These are phyloP conservation scores for Sinosuthora webbiana DNA, from an alignment of 2,113 vertebrate species.

Conservation along the genomic window DNA sequence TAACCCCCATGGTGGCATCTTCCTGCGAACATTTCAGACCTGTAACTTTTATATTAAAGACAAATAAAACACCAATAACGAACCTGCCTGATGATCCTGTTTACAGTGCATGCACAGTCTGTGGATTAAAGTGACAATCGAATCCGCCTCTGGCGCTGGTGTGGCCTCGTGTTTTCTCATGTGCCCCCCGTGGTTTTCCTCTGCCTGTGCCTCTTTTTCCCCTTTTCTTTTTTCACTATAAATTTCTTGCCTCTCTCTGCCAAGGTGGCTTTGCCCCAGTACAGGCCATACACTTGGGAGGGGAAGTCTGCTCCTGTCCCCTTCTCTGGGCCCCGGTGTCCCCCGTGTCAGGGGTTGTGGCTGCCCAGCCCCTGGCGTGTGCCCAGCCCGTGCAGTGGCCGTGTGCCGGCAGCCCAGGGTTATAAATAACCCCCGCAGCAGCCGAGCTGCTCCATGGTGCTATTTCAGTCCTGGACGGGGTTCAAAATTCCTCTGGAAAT, in stretches of 20 bases:
- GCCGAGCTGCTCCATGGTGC: rapidly evolving
- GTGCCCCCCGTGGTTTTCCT: not conserved
- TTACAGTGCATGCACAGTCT: conserved; percentile 52
- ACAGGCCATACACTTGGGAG: not conserved
- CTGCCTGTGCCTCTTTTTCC: not conserved
- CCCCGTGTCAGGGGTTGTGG: rapidly evolving
- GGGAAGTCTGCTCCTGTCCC: not conserved
- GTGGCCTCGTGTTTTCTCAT: conserved; percentile 29
- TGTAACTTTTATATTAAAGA: conserved; percentile 75
- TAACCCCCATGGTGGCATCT: conserved; percentile 16
- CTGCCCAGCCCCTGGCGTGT: not conserved
- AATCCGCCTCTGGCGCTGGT: not conserved
- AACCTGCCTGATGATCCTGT: conserved; percentile 23
- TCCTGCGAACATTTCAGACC: conserved; percentile 59
- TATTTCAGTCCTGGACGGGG: not conserved
- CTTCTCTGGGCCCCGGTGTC: rapidly evolving
- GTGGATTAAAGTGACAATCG: conserved; percentile 63
- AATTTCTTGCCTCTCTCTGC: not conserved
- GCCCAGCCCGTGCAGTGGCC: not conserved
- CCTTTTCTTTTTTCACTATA: not conserved
- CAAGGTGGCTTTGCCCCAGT: rapidly evolving
- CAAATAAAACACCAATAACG: conserved; percentile 63
- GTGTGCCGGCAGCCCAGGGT: rapidly evolving
- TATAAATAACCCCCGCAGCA: not conserved
- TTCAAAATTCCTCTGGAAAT: conserved; percentile 52